Conservation (phyloP, 2,888 invertebrate genomes). For the Drosophila monieri region DNA sequence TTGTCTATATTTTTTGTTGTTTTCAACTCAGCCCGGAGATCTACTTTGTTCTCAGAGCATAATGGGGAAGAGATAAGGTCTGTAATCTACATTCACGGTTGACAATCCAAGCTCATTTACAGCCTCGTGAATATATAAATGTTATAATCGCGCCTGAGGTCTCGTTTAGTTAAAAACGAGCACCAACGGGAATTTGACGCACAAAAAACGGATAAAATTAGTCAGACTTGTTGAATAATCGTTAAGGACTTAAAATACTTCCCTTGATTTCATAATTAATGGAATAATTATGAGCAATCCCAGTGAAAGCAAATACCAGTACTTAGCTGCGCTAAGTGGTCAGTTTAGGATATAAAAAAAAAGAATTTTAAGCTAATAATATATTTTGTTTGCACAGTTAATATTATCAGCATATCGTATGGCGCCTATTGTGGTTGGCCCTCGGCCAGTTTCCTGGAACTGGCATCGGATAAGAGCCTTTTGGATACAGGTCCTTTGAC, state of each 20-base stretch:
- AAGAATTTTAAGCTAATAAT: background rate
- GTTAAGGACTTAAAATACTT: background rate
- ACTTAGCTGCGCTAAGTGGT: slow-evolving; percentile 81
- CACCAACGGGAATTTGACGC: slow-evolving; percentile 1
- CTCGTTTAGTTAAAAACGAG: slow-evolving; percentile 56
- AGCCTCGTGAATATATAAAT: slow-evolving; percentile 61
- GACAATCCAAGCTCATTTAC: slow-evolving; percentile 16
- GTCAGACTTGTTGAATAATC: background rate
- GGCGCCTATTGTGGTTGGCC: slow-evolving; percentile 82
- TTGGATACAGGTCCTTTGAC: slow-evolving; percentile 76
- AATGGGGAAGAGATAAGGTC: slow-evolving; percentile 55
- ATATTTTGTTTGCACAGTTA: slow-evolving; percentile 52
- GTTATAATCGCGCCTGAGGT: slow-evolving; percentile 51
- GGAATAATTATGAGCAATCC: slow-evolving; percentile 17
- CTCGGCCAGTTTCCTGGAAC: slow-evolving; percentile 79
- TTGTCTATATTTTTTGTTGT: slow-evolving; percentile 10
- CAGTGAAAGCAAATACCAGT: slow-evolving; percentile 73
- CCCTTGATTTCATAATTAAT: no score
- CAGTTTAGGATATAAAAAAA: slow-evolving; percentile 26
- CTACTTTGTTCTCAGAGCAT: slow-evolving; percentile 54
- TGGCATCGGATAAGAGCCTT: slow-evolving; percentile 73
- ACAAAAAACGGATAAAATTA: background rate
- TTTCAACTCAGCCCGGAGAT: slow-evolving; percentile 2
- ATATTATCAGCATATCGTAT: slow-evolving; percentile 79
- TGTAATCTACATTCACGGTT: slow-evolving; percentile 32